Evolutionary conservation across 2,888 invertebrate genomes (phyloP), one percentile per base, ranked within the genome.

Genomic region (Gonocerus acuteangulatus): DNA sequence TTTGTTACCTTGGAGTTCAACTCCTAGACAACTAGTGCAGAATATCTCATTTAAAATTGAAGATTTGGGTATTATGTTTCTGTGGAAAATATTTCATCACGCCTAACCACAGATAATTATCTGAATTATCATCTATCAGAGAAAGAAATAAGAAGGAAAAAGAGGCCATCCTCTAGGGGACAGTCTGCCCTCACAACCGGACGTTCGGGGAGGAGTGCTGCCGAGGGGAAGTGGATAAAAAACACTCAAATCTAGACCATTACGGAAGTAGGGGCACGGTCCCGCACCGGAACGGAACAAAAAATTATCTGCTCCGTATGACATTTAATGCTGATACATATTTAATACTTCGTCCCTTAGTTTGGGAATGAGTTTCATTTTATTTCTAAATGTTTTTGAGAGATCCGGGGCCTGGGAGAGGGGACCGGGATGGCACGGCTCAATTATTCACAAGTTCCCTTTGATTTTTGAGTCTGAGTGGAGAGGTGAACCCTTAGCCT

Each of bases 261-360:
- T 60, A 60, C 60, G 60, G 44, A 44, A 45, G 49, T 51, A 32
- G 42, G 44, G 22, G 16, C 42, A 22, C 22, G 23, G 16, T 15
- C 21, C 47, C n/a, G 19, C 19, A 32, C 48, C 48, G 58, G 58
- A 32, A 56, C 57, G 57, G 47, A 49, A 23, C 48, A 60, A 60
- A 60, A 60, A 60, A 60, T 60, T 60, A 60, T 60, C 60, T 60
- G 44, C 45, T 23, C 22, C 64, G 59, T 59, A 64, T 62, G 64
- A 64, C 64, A 58, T 62, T 64, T 64, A 64, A 61, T 64, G 64
- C 52, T 60, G 64, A 64, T 64, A 64, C 64, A 64, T 64, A 62
- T 64, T 64, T 64, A 64, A 64, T 64, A 60, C 58, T 59, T 58
- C 54, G 52, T 47, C 57, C 58, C 51, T 49, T 49, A 27, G 27